Conservation (phyloP, 2,888 invertebrate genomes). For the Plagodis dolabraria region DNA sequence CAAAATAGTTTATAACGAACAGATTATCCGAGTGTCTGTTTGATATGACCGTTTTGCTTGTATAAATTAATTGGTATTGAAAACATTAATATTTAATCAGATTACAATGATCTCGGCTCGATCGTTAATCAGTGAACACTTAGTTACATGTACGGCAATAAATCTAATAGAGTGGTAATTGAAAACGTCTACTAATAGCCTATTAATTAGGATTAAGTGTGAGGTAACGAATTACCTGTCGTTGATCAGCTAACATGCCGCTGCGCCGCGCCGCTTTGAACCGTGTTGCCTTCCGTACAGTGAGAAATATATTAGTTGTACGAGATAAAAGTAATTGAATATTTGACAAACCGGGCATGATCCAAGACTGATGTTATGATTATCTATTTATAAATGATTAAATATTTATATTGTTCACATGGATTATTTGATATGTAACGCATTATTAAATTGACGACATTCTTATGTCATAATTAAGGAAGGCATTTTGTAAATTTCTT, state of each 20-base stretch:
- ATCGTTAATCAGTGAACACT: constrained; percentile 64
- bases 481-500: no score
- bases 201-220: constrained; percentile 79
- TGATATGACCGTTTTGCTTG: constrained; percentile 27
- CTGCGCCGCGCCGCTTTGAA: constrained; percentile 46
- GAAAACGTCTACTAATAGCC: constrained; percentile 77
- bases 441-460: no score
- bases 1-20: constrained; percentile 21
- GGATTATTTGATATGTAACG: no score
- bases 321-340: constrained; percentile 32
- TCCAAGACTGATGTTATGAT: neutral
- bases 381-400: no score
- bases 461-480: no score
- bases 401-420: no score
- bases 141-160: constrained; percentile 53
- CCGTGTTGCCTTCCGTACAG: constrained; percentile 26
- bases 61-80: constrained; percentile 40
- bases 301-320: constrained; percentile 29
- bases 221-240: constrained; percentile 72
- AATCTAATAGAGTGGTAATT: constrained; percentile 76
- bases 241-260: constrained; percentile 46
- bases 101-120: constrained; percentile 54
- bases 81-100: constrained; percentile 51
- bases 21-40: constrained; percentile 17
- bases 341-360: constrained; percentile 19